Percentiles rank a stretch among this genome's conserved stretches.
Evolutionary conservation across 2,888 invertebrate species (phyloP).

Genomic region (Parelbella ahira): DNA sequence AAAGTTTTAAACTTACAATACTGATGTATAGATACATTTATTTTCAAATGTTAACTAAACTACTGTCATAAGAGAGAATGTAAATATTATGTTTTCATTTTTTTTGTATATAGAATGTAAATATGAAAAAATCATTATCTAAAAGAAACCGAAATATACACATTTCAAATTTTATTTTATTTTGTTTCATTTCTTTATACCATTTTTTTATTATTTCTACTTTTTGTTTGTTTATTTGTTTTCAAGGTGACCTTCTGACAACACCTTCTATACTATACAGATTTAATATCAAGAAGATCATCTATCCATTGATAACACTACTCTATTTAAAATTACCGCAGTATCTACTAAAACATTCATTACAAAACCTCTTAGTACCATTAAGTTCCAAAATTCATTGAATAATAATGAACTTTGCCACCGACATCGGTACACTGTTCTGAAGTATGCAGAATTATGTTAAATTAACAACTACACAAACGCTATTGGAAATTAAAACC

Average conservation of each 20-base stretch:
- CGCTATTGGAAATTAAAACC: constrained; percentile 44
- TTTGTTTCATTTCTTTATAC: constrained; percentile 67
- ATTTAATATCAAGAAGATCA: too few relatives aligned
- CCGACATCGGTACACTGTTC: neutral
- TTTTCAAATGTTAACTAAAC: constrained; percentile 50
- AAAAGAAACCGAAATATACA: constrained; percentile 69
- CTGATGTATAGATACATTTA: constrained; percentile 71
- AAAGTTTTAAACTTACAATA: constrained; percentile 68
- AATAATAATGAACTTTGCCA: constrained; percentile 9
- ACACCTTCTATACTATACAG: too few relatives aligned
- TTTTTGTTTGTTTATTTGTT: constrained; percentile 28
- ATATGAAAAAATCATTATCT: constrained; percentile 51
- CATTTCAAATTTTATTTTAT: constrained; percentile 69
- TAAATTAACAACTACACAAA: constrained; percentile 46
- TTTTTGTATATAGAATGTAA: constrained; percentile 71
- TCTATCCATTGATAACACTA: too few relatives aligned
- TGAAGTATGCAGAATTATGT: constrained; percentile 9
- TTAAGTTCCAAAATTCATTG: constrained; percentile 5
- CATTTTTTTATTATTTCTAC: constrained; percentile 33
- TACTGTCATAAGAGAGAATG: constrained; percentile 52
- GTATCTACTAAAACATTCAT: constrained; percentile 5
- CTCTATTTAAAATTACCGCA: too few relatives aligned
- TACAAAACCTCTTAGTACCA: constrained; percentile 11
- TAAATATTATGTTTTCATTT: constrained; percentile 54
- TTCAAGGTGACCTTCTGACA: too few relatives aligned